Conservation (phyloP, 1,140 invertebrate species). For the Planococcus citri region DNA sequence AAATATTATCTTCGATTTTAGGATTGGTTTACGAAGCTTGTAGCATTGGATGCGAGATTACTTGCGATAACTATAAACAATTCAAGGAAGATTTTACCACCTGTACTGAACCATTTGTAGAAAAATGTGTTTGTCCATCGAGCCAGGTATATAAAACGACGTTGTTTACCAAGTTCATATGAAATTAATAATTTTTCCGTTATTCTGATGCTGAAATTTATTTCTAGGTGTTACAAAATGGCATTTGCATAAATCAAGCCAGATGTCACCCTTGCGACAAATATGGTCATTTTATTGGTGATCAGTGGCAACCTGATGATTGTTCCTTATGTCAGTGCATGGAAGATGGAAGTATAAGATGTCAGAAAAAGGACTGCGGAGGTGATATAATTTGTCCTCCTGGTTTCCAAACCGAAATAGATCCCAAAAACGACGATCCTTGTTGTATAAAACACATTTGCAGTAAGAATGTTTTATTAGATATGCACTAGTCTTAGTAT, state of each 20-base stretch:
- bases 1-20: constrained; percentile 24
- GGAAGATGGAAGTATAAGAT: constrained; percentile 36
- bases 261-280: constrained; percentile 53
- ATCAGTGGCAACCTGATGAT: constrained; percentile 45
- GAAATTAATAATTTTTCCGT: too few relatives aligned
- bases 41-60: constrained; percentile 48
- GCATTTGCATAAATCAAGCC: constrained; percentile 42
- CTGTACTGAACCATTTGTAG: constrained; percentile 42
- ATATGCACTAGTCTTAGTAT: too few relatives aligned
- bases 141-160: constrained; percentile 39
- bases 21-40: constrained; percentile 56
- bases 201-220: too few relatives aligned
- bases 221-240: constrained; percentile 40
- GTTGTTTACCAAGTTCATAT: too few relatives aligned
- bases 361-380: constrained; percentile 45
- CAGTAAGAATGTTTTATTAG: constrained; percentile 40
- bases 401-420: constrained; percentile 38
- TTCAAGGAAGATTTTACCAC: constrained; percentile 35
- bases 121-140: constrained; percentile 72
- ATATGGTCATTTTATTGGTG: constrained; percentile 45
- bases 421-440: constrained; percentile 40
- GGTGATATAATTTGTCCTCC: constrained; percentile 43
- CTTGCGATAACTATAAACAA: constrained; percentile 50
- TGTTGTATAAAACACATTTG: constrained; percentile 59
- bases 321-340: constrained; percentile 63